Percentiles rank a stretch among this genome's conserved stretches.
Conservation (phyloP, 2,888 invertebrate genomes). For the Hydrotaea diabolus region DNA sequence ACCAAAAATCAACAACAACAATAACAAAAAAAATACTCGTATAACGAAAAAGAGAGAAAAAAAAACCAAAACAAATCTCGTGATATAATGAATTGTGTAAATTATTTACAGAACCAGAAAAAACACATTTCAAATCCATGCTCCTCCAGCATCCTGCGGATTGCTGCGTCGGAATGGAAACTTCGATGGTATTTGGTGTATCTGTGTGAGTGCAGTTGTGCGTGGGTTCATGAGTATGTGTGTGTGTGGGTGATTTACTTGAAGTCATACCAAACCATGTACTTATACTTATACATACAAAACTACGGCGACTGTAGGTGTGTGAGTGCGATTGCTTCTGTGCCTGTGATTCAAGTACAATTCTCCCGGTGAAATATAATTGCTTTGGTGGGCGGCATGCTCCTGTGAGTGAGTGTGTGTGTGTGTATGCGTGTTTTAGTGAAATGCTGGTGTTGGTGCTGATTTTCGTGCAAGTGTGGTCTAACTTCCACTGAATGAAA, state of each 20-base stretch:
- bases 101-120: constrained; percentile 28
- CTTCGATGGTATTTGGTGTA: not conserved
- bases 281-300: not conserved
- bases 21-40: not conserved
- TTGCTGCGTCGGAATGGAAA: not conserved
- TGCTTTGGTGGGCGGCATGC: not conserved
- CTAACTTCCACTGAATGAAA: constrained; percentile 5
- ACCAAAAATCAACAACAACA: not conserved
- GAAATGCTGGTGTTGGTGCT: constrained; percentile 10
- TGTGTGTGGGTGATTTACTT: not conserved
- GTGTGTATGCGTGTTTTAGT: constrained; percentile 9
- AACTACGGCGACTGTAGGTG: not conserved
- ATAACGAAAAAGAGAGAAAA: not conserved
- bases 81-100: constrained; percentile 31
- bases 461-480: not conserved
- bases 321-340: not conserved
- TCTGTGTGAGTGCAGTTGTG: no score
- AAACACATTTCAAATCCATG: not conserved
- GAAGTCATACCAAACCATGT: not conserved
- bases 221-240: not conserved
- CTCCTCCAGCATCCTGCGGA: not conserved
- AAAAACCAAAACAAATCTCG: not conserved
- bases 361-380: not conserved
- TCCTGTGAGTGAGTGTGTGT: constrained; percentile 20
- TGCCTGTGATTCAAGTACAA: not conserved